Evolutionary conservation across 2,888 invertebrate species (phyloP).

Genomic region (Hyposoter didymator): DNA sequence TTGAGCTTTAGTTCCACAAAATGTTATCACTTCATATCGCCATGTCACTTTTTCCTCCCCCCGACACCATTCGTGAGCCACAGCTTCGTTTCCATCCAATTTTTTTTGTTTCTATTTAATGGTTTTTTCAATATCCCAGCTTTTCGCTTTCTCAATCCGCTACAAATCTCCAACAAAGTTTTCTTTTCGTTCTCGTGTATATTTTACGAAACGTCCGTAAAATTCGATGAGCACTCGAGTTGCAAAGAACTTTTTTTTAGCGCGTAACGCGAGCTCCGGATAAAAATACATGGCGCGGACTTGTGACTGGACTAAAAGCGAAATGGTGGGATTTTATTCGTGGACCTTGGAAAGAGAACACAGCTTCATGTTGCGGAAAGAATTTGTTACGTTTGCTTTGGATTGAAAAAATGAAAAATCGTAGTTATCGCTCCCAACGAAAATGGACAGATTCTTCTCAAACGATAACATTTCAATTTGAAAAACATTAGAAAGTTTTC

Average conservation of each 20-base stretch:
- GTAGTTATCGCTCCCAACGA: neutral
- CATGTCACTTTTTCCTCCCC: neutral
- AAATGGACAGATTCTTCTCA: neutral
- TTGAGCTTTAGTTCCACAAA: neutral
- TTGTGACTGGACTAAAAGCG: neutral
- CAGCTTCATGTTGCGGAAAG: neutral
- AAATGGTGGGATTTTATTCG: neutral
- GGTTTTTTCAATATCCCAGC: neutral
- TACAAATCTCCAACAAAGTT: neutral
- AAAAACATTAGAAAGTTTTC: neutral
- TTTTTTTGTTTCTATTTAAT: neutral
- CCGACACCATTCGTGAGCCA: neutral
- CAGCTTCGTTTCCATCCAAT: neutral
- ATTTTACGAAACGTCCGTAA: neutral
- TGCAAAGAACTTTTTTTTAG: constrained; percentile 2
- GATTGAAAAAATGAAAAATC: neutral
- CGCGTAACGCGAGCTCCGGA: neutral
- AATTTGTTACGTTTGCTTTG: neutral
- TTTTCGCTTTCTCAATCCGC: neutral
- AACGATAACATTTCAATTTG: neutral
- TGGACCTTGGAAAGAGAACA: neutral
- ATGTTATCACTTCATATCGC: neutral
- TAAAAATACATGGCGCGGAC: neutral
- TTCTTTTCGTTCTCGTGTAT: neutral
- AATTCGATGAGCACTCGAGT: neutral